These are phyloP conservation scores for Engystomops pustulosus DNA, from an alignment of 2,113 vertebrate genomes.

Conservation along the genomic window DNA sequence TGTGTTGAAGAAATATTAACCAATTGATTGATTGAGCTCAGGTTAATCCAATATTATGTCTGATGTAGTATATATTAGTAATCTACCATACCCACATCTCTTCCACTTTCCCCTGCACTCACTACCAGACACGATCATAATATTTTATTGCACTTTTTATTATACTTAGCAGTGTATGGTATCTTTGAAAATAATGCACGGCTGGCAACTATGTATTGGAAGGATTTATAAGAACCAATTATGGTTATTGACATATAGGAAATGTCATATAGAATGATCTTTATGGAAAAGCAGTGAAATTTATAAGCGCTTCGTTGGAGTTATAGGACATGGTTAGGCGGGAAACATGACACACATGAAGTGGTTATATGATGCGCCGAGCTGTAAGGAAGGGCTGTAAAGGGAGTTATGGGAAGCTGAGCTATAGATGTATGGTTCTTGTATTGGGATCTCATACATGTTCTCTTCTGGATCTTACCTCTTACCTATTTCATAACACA, in stretches of 20 bases:
- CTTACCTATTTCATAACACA: not conserved
- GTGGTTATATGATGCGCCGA: not conserved
- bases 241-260: constrained; percentile 25
- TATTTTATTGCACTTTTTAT: constrained; percentile 4
- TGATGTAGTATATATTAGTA: not conserved
- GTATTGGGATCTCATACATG: not conserved
- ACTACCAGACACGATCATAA: not conserved
- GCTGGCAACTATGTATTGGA: not conserved
- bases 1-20: not conserved
- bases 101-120: not conserved
- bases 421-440: not conserved
- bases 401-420: not conserved
- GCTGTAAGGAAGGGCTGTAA: constrained; percentile 1
- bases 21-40: not conserved
- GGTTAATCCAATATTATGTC: not conserved
- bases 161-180: not conserved
- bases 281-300: constrained; percentile 41
- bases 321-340: constrained; percentile 30
- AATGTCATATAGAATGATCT: constrained; percentile 24
- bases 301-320: constrained; percentile 17
- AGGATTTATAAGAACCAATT: constrained; percentile 21
- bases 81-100: not conserved
- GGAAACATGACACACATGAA: constrained; percentile 22
- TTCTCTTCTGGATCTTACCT: constrained; percentile 1
- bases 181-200: not conserved